These are phyloP conservation scores for Cecidostiba fungosa DNA, from an alignment of 2,888 invertebrate species.

Conservation along the genomic window DNA sequence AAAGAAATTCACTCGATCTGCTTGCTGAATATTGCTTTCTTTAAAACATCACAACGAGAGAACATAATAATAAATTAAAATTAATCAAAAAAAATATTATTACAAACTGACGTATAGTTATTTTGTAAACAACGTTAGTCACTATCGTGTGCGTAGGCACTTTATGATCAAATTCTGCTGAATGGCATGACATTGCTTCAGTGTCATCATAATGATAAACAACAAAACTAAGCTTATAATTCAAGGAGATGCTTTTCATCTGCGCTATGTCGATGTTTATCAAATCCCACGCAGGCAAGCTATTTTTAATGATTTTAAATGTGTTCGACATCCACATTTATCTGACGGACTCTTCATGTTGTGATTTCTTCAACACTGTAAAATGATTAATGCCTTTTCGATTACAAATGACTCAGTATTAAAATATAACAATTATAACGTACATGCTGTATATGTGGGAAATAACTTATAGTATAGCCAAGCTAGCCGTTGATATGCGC, in stretches of 20 bases:
- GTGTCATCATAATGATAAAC: background rate
- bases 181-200: slow-evolving; percentile 7
- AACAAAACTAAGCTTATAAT: background rate
- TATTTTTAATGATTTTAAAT: background rate
- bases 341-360: background rate
- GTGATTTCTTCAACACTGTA: background rate
- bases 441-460: background rate
- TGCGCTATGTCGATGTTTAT: background rate
- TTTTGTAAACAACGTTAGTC: slow-evolving; percentile 11
- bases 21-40: background rate
- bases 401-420: background rate
- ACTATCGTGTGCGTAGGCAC: background rate
- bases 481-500: background rate
- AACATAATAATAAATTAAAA: background rate
- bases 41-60: background rate
- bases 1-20: background rate
- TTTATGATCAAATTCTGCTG: slow-evolving; percentile 23
- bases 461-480: background rate
- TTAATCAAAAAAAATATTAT: background rate
- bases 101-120: background rate
- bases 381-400: background rate
- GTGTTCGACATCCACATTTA: too few relatives aligned
- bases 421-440: slow-evolving; percentile 16
- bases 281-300: background rate
- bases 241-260: background rate